These are phyloP conservation scores for Andrena cerasifolii DNA, from an alignment of 1,140 invertebrate species.

Conservation along the genomic window DNA sequence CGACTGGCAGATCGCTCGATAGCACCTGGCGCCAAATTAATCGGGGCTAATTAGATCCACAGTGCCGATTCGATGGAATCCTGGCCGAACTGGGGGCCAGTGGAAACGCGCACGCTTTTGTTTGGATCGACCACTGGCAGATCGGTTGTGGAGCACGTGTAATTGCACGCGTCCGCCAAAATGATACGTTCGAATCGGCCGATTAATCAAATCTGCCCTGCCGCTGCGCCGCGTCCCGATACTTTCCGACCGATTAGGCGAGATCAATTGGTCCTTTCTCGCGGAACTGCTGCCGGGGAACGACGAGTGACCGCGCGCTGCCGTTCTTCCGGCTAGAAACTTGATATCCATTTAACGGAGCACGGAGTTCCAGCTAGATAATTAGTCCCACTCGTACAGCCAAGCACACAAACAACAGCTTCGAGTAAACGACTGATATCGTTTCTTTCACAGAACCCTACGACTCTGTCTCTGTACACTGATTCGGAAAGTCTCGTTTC, in stretches of 20 bases:
- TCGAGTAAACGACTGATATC: not conserved
- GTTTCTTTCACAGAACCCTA: not conserved
- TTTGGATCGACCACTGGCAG: not conserved
- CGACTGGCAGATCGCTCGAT: not conserved
- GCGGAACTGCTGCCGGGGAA: no score
- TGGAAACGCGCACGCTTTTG: no score
- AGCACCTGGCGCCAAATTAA: not conserved
- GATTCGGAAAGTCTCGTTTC: not conserved
- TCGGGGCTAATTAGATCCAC: no score
- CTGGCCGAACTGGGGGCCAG: no score
- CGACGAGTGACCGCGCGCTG: no score
- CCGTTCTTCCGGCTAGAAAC: no score
- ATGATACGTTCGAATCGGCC: slow-evolving; percentile 21
- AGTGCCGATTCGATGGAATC: no score
- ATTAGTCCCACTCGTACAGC: no score
- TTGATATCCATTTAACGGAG: no score
- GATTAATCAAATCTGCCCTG: slow-evolving; percentile 37
- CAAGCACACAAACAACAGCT: not conserved
- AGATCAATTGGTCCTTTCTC: slow-evolving; percentile 7
- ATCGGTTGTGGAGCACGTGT: slow-evolving; percentile 20
- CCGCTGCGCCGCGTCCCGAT: slow-evolving; percentile 5
- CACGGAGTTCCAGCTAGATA: no score
- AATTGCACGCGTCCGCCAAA: slow-evolving; percentile 9
- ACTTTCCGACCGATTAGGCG: slow-evolving; percentile 33
- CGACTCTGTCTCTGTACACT: not conserved